Percentiles rank a stretch among this genome's conserved stretches.
Conservation (phyloP, 1,140 invertebrate genomes). For the Chymomyza costata region DNA sequence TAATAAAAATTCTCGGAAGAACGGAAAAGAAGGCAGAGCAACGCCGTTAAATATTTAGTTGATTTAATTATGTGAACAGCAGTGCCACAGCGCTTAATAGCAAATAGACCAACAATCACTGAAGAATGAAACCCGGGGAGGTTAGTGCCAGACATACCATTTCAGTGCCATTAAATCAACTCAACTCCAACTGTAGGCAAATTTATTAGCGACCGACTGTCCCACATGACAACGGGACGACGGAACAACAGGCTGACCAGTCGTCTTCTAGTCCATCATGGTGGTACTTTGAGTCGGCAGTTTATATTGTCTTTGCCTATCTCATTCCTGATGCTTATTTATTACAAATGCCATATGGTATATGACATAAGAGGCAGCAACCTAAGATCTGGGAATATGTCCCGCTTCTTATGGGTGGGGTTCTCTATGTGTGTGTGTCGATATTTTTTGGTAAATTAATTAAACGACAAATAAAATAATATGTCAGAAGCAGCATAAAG, state of each 20-base stretch:
- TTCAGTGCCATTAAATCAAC: constrained; percentile 57
- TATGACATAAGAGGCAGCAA: constrained; percentile 37
- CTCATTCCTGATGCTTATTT: constrained; percentile 59
- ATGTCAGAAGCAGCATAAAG: constrained; percentile 61
- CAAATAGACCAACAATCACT: not conserved
- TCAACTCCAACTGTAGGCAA: constrained; percentile 46
- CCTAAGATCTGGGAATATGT: no score
- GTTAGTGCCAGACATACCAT: not conserved
- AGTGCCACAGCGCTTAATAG: constrained; percentile 2
- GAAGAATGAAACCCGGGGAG: not conserved
- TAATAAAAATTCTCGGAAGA: constrained; percentile 58
- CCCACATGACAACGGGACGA: no score
- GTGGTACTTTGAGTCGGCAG: constrained; percentile 19
- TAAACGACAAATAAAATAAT: constrained; percentile 74
- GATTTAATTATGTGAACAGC: constrained; percentile 64
- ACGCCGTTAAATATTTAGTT: constrained; percentile 71
- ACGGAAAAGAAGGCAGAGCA: constrained; percentile 9
- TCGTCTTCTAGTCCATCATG: no score
- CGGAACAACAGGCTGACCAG: no score
- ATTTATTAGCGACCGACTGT: constrained; percentile 46
- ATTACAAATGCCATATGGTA: constrained; percentile 65
- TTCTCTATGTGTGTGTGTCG: constrained; percentile 21
- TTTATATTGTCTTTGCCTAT: constrained; percentile 51
- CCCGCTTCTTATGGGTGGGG: not conserved
- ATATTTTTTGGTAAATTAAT: constrained; percentile 69